Conservation (phyloP, 1,140 invertebrate species). For the Octopus bimaculoides region DNA sequence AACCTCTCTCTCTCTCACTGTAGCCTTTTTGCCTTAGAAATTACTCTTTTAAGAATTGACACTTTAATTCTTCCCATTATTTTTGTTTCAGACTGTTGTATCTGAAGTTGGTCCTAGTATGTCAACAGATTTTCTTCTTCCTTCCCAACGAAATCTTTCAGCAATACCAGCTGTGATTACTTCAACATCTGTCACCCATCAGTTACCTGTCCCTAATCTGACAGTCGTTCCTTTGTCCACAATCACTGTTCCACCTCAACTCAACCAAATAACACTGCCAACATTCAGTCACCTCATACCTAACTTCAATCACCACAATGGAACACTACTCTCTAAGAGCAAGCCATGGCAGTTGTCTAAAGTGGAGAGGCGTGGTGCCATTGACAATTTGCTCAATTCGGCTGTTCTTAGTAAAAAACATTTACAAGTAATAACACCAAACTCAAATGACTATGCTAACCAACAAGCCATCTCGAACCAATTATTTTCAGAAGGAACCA, state of each 20-base stretch:
- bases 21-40: not conserved
- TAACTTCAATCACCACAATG: not conserved
- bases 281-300: not conserved
- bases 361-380: not conserved
- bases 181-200: not conserved
- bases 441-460: too few species aligned
- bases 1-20: not conserved
- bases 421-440: too few species aligned
- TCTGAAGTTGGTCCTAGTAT: not conserved
- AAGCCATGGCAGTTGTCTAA: not conserved
- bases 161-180: not conserved
- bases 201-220: not conserved
- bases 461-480: too few species aligned
- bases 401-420: not conserved
- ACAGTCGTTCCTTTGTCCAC: not conserved
- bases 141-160: not conserved
- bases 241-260: not conserved
- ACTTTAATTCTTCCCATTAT: not conserved
- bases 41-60: not conserved
- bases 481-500: too few species aligned
- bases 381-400: not conserved
- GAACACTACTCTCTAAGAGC: not conserved
- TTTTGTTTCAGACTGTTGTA: not conserved
- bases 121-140: conserved; percentile 1
- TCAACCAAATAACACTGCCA: not conserved